phyloP scores from a whole-genome alignment of 2,888 invertebrate genomes.

The Aporophyla nigra region DNA sequence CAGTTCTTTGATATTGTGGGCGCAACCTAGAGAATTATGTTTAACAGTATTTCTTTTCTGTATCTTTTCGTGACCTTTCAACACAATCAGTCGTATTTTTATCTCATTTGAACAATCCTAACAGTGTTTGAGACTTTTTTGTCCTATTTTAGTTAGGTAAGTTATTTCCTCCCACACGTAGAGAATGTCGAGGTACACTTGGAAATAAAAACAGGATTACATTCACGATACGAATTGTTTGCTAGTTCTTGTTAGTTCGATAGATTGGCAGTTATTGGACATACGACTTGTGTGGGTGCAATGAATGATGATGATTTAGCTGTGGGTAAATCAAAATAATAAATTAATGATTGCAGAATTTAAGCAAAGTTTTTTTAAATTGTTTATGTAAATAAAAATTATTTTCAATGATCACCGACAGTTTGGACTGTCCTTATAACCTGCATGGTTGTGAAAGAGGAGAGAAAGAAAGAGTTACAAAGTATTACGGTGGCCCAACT shows the following conservation, averaged over 20 bases:
- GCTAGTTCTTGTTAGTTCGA: conserved; percentile 44
- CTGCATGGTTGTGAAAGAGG: too few species aligned
- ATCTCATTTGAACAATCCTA: conserved; percentile 10
- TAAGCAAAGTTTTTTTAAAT: too few species aligned
- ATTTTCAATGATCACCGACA: too few species aligned
- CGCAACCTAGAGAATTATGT: too few species aligned
- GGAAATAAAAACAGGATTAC: conserved; percentile 55
- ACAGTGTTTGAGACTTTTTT: conserved; percentile 27
- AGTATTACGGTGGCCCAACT: too few species aligned
- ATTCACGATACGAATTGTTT: conserved; percentile 49
- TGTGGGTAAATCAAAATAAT: neutral
- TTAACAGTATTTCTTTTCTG: neutral
- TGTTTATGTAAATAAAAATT: too few species aligned
- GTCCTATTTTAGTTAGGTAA: conserved; percentile 9
- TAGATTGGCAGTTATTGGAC: conserved; percentile 20
- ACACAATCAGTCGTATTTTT: neutral
- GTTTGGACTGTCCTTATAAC: too few species aligned
- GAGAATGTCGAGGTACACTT: conserved; percentile 31
- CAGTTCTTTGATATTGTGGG: too few species aligned
- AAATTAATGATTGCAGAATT: neutral
- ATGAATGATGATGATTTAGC: neutral
- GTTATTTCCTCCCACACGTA: conserved; percentile 54
- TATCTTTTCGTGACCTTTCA: neutral
- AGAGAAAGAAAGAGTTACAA: too few species aligned
- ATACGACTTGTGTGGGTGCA: conserved; percentile 24